Evolutionary conservation across 2,113 vertebrate species (phyloP).

Genomic region (Psittacula cyanocephala): DNA sequence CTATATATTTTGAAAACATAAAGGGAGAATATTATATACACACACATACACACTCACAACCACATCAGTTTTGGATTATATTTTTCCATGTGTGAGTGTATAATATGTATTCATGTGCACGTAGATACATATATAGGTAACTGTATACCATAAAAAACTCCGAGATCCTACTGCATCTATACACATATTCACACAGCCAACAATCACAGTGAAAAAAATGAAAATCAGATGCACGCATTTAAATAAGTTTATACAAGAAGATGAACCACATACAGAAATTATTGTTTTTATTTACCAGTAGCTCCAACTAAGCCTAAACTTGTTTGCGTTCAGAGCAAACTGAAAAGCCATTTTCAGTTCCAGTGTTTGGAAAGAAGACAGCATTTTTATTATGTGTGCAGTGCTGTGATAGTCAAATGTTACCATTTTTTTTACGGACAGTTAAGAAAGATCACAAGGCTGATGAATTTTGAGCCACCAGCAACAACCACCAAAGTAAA

Average conservation of each 20-base stretch:
- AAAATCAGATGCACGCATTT: neutral
- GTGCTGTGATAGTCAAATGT: neutral
- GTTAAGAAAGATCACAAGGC: neutral
- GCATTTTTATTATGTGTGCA: neutral
- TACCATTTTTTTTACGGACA: neutral
- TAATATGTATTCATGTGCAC: rapidly evolving
- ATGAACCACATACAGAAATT: neutral
- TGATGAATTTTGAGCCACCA: neutral
- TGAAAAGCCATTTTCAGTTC: neutral
- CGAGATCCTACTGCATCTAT: neutral
- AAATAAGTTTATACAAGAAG: neutral
- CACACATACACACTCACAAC: neutral
- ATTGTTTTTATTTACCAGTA: neutral
- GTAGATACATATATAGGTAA: neutral
- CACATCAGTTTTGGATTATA: neutral
- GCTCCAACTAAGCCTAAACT: neutral
- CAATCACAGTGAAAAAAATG: neutral
- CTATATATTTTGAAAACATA: neutral
- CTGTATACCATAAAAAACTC: neutral
- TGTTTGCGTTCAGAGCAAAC: neutral
- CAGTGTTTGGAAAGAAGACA: neutral
- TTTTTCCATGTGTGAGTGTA: neutral
- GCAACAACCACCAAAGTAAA: neutral
- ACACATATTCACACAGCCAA: neutral
- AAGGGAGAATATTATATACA: neutral